Evolutionary conservation across 2,797 vertebrate genomes (phyloP).

Genomic region (Sebastes miniatus): DNA sequence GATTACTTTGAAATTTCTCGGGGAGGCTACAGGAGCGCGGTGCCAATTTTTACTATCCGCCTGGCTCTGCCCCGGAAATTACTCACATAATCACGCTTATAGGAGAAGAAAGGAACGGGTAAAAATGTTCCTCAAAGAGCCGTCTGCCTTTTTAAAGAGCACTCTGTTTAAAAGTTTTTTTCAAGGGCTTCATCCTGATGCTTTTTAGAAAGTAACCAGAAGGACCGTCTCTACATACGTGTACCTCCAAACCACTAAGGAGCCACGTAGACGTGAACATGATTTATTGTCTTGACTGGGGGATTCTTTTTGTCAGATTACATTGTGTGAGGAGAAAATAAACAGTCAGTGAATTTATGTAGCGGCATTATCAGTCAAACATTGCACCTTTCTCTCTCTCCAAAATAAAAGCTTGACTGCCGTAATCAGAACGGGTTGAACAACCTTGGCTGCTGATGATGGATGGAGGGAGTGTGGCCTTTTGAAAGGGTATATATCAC

Average conservation of each 20-base stretch:
- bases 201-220: not conserved
- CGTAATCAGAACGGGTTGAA: slow-evolving; percentile 76
- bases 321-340: slow-evolving; percentile 4
- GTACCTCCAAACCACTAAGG: not conserved
- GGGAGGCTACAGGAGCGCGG: not conserved
- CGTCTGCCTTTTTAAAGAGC: not conserved
- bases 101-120: slow-evolving; percentile 1
- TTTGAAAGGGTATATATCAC: slow-evolving; percentile 85
- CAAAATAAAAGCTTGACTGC: slow-evolving; percentile 65
- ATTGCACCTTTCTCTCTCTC: slow-evolving; percentile 39
- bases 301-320: slow-evolving; percentile 20
- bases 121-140: slow-evolving; percentile 7
- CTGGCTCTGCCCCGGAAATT: slow-evolving; percentile 38
- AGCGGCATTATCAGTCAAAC: slow-evolving; percentile 46
- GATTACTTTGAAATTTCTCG: slow-evolving; percentile 49
- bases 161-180: not conserved
- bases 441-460: slow-evolving; percentile 78
- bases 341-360: slow-evolving; percentile 31
- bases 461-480: slow-evolving; percentile 79
- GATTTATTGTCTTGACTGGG: slow-evolving; percentile 1
- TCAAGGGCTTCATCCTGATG: not conserved
- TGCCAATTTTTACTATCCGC: slow-evolving; percentile 20
- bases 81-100: slow-evolving; percentile 31
- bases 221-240: not conserved
- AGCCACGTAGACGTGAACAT: not conserved